These are phyloP conservation scores for Cirrhinus molitorella DNA, from an alignment of 2,797 vertebrate species.

Conservation along the genomic window DNA sequence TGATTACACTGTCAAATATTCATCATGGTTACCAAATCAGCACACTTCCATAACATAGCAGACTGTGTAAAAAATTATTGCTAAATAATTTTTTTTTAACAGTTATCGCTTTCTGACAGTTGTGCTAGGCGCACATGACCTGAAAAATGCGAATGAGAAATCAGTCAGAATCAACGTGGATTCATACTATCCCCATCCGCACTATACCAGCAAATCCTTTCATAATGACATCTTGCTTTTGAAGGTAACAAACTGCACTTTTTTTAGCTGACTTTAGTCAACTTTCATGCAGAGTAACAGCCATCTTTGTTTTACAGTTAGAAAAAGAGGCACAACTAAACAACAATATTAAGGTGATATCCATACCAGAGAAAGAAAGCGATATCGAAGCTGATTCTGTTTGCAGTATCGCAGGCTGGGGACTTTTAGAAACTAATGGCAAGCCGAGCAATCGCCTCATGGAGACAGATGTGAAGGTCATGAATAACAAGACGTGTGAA, in stretches of 20 bases:
- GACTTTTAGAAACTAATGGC: neutral
- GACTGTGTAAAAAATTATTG: neutral
- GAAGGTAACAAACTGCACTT: conserved; percentile 62
- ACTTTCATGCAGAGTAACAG: neutral
- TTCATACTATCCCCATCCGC: fast-evolving
- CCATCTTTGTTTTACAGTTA: neutral
- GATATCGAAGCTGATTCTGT: neutral
- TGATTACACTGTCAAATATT: neutral
- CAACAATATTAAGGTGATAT: neutral
- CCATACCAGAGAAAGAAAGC: conserved; percentile 14
- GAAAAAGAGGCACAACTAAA: neutral
- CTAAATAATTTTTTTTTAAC: too few species aligned
- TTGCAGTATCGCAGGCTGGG: conserved; percentile 65
- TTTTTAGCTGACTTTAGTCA: neutral
- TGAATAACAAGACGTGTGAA: neutral
- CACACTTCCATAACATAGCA: neutral
- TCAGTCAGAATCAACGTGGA: neutral
- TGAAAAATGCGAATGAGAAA: neutral
- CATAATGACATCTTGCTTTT: conserved; percentile 73
- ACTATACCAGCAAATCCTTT: fast-evolving
- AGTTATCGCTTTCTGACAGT: too few species aligned
- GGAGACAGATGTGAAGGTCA: conserved; percentile 48
- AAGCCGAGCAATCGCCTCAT: neutral
- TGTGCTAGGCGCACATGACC: neutral
- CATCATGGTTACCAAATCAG: neutral